These are phyloP conservation scores for Galaxias olidus DNA, from an alignment of 2,797 vertebrate genomes.

Conservation along the genomic window DNA sequence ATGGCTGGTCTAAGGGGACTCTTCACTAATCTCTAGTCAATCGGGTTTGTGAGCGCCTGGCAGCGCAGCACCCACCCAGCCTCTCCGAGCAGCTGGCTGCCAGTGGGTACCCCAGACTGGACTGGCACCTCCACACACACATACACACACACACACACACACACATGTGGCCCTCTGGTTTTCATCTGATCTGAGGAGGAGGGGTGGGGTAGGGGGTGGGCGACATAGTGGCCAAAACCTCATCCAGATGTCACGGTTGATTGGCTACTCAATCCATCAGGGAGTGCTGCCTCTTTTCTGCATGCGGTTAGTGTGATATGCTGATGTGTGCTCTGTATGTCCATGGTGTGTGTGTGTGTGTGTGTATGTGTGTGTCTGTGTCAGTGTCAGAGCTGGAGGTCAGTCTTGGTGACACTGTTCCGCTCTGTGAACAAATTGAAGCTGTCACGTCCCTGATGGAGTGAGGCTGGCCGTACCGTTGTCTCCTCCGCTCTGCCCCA, in stretches of 20 bases:
- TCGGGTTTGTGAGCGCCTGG: background rate
- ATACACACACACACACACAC: constrained; percentile 6
- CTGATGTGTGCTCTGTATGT: constrained; percentile 7
- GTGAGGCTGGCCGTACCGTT: constrained; percentile 37
- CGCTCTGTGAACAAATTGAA: constrained; percentile 38
- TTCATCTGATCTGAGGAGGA: too few relatives aligned
- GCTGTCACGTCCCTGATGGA: constrained; percentile 61
- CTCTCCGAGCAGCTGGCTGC: constrained; percentile 19
- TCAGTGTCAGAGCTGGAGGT: constrained; percentile 27
- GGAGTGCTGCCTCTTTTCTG: too few relatives aligned
- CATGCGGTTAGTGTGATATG: background rate
- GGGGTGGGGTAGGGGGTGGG: constrained; percentile 32
- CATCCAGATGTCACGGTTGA: constrained; percentile 33
- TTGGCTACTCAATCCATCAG: constrained; percentile 25
- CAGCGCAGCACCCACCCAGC: background rate
- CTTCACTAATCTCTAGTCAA: background rate
- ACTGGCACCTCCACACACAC: constrained; percentile 24
- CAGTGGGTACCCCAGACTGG: constrained; percentile 13
- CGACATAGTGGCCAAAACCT: constrained; percentile 22
- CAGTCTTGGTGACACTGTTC: constrained; percentile 41
- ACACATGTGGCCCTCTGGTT: too few relatives aligned
- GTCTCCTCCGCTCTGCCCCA: constrained; percentile 17
- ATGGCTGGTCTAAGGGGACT: constrained; percentile 4
- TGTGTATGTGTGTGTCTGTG: constrained; percentile 13
- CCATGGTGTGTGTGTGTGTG: constrained; percentile 3